These are phyloP conservation scores for Agonopterix heracliana DNA, from an alignment of 2,888 invertebrate genomes.

Conservation along the genomic window DNA sequence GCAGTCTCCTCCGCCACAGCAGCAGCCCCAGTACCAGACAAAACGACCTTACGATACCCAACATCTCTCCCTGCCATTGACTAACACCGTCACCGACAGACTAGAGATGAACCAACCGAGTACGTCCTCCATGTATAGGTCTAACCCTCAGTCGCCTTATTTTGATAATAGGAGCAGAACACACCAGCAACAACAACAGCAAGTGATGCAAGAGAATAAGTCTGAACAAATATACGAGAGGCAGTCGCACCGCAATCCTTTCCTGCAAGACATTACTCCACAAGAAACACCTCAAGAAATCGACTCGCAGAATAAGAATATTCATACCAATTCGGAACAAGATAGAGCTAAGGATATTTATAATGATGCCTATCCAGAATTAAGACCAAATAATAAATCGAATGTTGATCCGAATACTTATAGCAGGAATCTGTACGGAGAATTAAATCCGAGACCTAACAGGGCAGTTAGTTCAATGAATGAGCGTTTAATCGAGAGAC, in stretches of 20 bases:
- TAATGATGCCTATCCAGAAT: slow-evolving; percentile 39
- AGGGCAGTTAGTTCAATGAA: slow-evolving; percentile 42
- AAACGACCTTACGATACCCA: slow-evolving; percentile 65
- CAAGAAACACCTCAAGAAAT: slow-evolving; percentile 37
- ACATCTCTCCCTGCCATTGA: slow-evolving; percentile 63
- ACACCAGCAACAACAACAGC: slow-evolving; percentile 37
- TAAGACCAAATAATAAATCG: slow-evolving; percentile 28
- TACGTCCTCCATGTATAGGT: slow-evolving; percentile 52
- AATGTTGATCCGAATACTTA: slow-evolving; percentile 38
- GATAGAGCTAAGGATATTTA: slow-evolving; percentile 31
- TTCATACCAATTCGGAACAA: slow-evolving; percentile 21
- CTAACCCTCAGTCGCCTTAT: slow-evolving; percentile 70
- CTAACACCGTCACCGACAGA: slow-evolving; percentile 57
- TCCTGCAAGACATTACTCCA: slow-evolving; percentile 48
- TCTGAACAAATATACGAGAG: slow-evolving; percentile 54
- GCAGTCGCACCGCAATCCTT: slow-evolving; percentile 55
- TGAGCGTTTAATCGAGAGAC: slow-evolving; percentile 77
- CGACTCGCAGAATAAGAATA: slow-evolving; percentile 28
- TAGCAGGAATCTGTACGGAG: slow-evolving; percentile 56
- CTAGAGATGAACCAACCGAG: slow-evolving; percentile 54
- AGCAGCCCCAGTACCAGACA: slow-evolving; percentile 48
- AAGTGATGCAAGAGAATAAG: slow-evolving; percentile 31
- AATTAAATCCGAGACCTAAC: slow-evolving; percentile 39
- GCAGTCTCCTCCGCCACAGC: slow-evolving; percentile 60
- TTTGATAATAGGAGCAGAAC: slow-evolving; percentile 62